Conservation (phyloP, 2,113 vertebrate genomes). For the Cavia porcellus region DNA sequence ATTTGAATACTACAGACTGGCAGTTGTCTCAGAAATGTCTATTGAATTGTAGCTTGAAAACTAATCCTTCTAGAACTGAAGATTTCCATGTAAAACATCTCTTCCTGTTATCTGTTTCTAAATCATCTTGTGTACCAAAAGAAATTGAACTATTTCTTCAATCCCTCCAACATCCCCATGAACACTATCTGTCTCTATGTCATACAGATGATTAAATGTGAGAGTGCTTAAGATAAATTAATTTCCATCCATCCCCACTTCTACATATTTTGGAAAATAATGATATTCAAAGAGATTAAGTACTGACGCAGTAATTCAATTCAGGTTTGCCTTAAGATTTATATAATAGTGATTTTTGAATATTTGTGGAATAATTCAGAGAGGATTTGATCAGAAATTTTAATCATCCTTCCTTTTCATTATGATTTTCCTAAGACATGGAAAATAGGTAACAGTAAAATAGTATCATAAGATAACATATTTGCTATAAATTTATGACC, state of each 20-base stretch:
- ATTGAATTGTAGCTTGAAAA: conserved; percentile 25
- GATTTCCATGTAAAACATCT: conserved; percentile 50
- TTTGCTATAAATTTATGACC: conserved; percentile 15
- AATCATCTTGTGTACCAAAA: conserved; percentile 32
- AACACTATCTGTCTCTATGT: not conserved
- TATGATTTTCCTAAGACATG: conserved; percentile 44
- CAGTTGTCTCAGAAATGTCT: conserved; percentile 53
- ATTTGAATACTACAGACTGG: conserved; percentile 27
- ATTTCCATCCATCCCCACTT: conserved; percentile 45
- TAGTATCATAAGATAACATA: not conserved
- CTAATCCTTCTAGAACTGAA: conserved; percentile 51
- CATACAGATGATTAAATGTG: conserved; percentile 49
- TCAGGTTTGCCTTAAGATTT: conserved; percentile 58
- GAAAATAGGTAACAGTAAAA: conserved; percentile 68
- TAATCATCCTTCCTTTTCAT: conserved; percentile 73
- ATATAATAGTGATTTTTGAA: not conserved
- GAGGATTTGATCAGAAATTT: conserved; percentile 63
- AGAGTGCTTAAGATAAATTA: conserved; percentile 52
- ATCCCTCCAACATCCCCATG: not conserved
- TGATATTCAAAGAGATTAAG: conserved; percentile 7
- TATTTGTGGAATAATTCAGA: conserved; percentile 53
- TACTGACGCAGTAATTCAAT: conserved; percentile 57
- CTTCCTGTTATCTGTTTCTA: not conserved
- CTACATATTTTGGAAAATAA: conserved; percentile 61
- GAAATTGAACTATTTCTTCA: conserved; percentile 21